phyloP scores from a whole-genome alignment of 2,113 vertebrate species.

The Sebastes schlegelii region DNA sequence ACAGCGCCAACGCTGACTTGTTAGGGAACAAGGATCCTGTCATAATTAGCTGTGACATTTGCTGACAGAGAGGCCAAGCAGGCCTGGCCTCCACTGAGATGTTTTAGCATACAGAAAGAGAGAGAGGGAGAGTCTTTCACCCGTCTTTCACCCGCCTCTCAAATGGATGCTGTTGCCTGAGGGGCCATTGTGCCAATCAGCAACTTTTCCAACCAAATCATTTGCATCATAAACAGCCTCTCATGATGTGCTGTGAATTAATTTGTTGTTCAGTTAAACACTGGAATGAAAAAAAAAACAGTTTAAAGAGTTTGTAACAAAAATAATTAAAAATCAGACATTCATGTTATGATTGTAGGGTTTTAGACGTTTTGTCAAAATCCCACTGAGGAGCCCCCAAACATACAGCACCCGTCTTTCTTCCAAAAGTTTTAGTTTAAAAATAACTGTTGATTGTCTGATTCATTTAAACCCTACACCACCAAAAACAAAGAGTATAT shows the following conservation, averaged over 20 bases:
- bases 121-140: constrained; percentile 59
- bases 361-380: constrained; percentile 28
- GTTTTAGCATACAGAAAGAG: constrained; percentile 65
- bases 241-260: constrained; percentile 69
- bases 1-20: constrained; percentile 63
- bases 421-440: constrained; percentile 18
- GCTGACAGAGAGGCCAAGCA: constrained; percentile 78
- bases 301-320: constrained; percentile 32
- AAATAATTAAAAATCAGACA: constrained; percentile 41
- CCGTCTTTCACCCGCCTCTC: constrained; percentile 57
- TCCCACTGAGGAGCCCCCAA: neutral
- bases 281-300: constrained; percentile 32
- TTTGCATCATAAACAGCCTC: constrained; percentile 78
- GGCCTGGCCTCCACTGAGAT: constrained; percentile 68
- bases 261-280: constrained; percentile 64
- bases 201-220: constrained; percentile 71
- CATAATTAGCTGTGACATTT: constrained; percentile 81
- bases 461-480: constrained; percentile 6
- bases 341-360: constrained; percentile 50
- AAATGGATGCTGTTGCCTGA: constrained; percentile 67
- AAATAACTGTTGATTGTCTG: constrained; percentile 20
- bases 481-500: constrained; percentile 12
- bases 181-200: constrained; percentile 74
- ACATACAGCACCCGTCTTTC: neutral
- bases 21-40: constrained; percentile 68